Conservation (phyloP, 2,797 vertebrate species). For the Hybognathus amarus region DNA sequence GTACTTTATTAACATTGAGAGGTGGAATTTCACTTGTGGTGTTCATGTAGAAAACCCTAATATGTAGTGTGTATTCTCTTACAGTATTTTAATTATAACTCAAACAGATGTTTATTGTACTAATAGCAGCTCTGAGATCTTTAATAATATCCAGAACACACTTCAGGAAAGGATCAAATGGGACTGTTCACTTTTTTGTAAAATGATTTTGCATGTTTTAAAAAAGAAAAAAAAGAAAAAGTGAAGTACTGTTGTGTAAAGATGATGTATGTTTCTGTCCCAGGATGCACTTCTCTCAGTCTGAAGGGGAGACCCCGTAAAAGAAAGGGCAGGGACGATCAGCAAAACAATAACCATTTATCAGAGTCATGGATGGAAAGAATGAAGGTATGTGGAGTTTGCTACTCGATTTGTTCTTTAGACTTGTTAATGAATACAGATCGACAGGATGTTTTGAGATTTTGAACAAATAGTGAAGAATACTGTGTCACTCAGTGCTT, state of each 20-base stretch:
- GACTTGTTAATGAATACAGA: neutral
- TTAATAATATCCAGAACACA: neutral
- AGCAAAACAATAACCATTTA: constrained; percentile 63
- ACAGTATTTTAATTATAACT: neutral
- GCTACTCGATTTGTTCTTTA: constrained; percentile 13
- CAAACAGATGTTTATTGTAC: neutral
- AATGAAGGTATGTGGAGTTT: constrained; percentile 74
- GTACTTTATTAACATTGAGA: neutral
- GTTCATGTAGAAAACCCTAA: neutral
- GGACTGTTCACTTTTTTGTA: neutral
- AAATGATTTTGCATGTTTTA: neutral
- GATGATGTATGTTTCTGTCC: neutral
- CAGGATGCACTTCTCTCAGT: constrained; percentile 80
- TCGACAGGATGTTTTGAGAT: constrained; percentile 31
- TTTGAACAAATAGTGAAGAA: neutral
- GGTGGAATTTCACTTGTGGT: neutral
- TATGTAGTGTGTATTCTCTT: neutral
- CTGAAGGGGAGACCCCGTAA: constrained; percentile 81
- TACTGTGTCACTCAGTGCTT: constrained; percentile 6
- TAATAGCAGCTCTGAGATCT: neutral
- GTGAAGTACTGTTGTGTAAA: neutral
- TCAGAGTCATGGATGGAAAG: constrained; percentile 79
- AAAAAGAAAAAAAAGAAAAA: neutral
- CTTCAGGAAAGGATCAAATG: neutral
- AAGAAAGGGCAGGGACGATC: constrained; percentile 74